Conservation (phyloP, 2,888 invertebrate genomes). For the Drosophila siamana region DNA sequence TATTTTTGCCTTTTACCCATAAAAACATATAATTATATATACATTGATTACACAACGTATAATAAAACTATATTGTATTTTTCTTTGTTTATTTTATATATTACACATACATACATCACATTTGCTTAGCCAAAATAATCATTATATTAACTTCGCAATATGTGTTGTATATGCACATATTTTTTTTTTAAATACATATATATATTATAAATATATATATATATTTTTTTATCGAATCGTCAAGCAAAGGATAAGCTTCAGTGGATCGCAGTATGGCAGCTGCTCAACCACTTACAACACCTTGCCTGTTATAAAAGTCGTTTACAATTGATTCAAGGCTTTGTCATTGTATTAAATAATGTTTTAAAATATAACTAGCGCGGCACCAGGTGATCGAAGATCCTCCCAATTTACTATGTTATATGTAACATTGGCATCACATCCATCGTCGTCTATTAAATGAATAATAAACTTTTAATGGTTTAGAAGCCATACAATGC, state of each 20-base stretch:
- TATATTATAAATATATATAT: neutral
- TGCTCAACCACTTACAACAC: slow-evolving; percentile 20
- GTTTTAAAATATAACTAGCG: slow-evolving; percentile 32
- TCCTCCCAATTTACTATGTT: slow-evolving; percentile 22
- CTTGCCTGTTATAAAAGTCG: slow-evolving; percentile 40
- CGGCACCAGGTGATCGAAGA: slow-evolving; percentile 23
- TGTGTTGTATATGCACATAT: too few species aligned
- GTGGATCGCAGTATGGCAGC: slow-evolving; percentile 23
- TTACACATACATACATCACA: too few species aligned
- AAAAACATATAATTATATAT: too few species aligned
- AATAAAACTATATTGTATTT: too few species aligned
- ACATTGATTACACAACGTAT: too few species aligned
- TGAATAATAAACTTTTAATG: slow-evolving; percentile 46
- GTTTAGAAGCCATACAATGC: slow-evolving; percentile 45
- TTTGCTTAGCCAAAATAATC: too few species aligned
- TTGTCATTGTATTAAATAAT: slow-evolving; percentile 33
- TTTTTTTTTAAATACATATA: neutral
- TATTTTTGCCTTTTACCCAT: too few species aligned
- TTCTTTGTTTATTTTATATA: too few species aligned
- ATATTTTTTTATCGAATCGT: neutral
- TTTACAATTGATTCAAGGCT: slow-evolving; percentile 41
- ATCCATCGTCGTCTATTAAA: slow-evolving; percentile 38
- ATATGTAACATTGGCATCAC: slow-evolving; percentile 38
- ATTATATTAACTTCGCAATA: too few species aligned
- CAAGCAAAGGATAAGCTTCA: slow-evolving; percentile 5